Evolutionary conservation across 2,113 vertebrate genomes (phyloP), one percentile per base, ranked within the genome.

Genomic region (Narcine bancroftii): DNA sequence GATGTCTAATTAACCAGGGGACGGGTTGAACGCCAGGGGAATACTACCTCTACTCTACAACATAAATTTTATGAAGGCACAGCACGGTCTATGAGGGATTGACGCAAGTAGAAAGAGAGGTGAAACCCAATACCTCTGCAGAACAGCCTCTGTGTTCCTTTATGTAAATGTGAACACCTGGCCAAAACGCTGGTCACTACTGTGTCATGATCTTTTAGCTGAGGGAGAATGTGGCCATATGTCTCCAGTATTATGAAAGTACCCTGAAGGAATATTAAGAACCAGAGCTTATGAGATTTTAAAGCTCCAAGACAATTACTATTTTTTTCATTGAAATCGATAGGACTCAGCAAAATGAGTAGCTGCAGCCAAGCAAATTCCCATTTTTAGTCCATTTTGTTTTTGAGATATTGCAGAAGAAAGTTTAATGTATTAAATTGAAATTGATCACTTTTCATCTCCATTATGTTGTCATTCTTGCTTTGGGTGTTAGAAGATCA

Each of bases 351-450:
- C 56, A 91, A 66, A 91, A 91, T 89, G 63, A 66, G 39, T 66
- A 45, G 60, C 45, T 91, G n/a, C 63, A 91, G 63, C 87, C n/a
- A 69, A 91, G 69, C 60, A 69, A 69, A 69, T 42, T 50, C 87
- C 7, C 63, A 24, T 65, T 89, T 89, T 89, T 42, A 91, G 65
- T 91, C 60, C 63, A 66, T 91, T 91, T 91, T 89, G n/a, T 66
- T 91, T 36, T 69, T 69, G 9, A 69, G 63, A 66, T 66, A 69
- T 69, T 91, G 87, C 60, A 91, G 24, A 26, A 19, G 87, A 42
- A 91, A 29, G 36, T 45, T 91, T 69, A 91, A 66, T 91, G 87
- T 91, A 69, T 91, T 42, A 39, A 69, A 91, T 42, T 66, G 87
- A 29, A 91, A 91, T 91, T 91, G 60, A 69, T 91, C 24, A 2